These are phyloP conservation scores for Anas platyrhynchos DNA, from an alignment of 2,113 vertebrate genomes.

Conservation along the genomic window DNA sequence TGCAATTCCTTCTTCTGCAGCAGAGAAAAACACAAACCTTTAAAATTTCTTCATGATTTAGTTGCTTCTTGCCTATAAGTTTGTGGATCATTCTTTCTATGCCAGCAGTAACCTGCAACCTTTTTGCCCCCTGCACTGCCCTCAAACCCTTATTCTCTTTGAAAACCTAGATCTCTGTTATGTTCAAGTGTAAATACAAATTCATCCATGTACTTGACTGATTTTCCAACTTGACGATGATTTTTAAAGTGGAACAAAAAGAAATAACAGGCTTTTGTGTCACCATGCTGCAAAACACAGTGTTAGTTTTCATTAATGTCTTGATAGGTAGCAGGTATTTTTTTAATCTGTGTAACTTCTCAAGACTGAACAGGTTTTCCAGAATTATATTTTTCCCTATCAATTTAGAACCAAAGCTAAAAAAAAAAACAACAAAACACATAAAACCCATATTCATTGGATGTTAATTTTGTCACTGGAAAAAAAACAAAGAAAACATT, in stretches of 20 bases:
- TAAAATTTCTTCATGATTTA: neutral
- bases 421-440: neutral
- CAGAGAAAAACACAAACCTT: neutral
- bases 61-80: neutral
- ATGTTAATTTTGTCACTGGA: neutral
- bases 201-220: neutral
- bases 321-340: neutral
- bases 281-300: neutral
- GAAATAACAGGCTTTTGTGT: neutral
- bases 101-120: neutral
- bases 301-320: neutral
- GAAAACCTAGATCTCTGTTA: neutral
- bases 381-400: neutral
- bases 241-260: neutral
- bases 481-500: neutral
- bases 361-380: neutral
- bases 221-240: neutral
- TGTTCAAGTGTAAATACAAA: neutral
- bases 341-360: neutral
- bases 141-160: neutral
- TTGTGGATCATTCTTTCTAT: neutral
- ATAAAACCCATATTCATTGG: accelerated
- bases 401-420: neutral
- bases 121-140: neutral
- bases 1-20: neutral